phyloP scores from a whole-genome alignment of 1,140 invertebrate genomes.

The Tetragnatha versicolor region DNA sequence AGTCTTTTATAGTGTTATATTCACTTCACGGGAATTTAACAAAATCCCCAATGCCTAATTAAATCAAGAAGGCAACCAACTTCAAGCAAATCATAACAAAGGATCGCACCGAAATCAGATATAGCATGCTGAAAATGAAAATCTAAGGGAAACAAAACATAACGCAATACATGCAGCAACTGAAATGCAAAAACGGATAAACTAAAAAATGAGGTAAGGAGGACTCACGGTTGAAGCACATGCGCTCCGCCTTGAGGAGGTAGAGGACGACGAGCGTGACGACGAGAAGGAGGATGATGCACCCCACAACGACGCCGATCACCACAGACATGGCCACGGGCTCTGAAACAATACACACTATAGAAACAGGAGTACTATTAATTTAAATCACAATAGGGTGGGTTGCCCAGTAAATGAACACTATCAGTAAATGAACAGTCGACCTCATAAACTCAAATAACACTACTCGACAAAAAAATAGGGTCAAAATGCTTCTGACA shows the following conservation, averaged over 20 bases:
- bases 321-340: constrained; percentile 57
- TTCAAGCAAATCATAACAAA: neutral
- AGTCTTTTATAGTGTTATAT: no score
- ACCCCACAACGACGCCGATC: constrained; percentile 56
- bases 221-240: constrained; percentile 56
- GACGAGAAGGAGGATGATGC: constrained; percentile 53
- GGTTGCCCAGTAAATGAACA: no score
- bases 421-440: no score
- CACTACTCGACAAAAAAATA: no score
- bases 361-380: neutral
- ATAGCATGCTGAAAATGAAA: neutral
- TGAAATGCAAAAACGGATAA: neutral
- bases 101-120: neutral
- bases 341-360: constrained; percentile 43
- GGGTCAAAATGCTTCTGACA: no score
- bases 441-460: no score
- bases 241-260: constrained; percentile 56
- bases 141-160: neutral
- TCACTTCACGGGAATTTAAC: no score
- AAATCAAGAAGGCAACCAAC: no score
- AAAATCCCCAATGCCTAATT: no score
- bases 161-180: neutral
- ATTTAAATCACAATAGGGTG: neutral
- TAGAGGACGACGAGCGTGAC: constrained; percentile 52
- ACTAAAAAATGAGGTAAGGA: neutral